Conservation (phyloP, 37 sponge, comb jelly and placozoan species). For the Amphimedon queenslandica region DNA sequence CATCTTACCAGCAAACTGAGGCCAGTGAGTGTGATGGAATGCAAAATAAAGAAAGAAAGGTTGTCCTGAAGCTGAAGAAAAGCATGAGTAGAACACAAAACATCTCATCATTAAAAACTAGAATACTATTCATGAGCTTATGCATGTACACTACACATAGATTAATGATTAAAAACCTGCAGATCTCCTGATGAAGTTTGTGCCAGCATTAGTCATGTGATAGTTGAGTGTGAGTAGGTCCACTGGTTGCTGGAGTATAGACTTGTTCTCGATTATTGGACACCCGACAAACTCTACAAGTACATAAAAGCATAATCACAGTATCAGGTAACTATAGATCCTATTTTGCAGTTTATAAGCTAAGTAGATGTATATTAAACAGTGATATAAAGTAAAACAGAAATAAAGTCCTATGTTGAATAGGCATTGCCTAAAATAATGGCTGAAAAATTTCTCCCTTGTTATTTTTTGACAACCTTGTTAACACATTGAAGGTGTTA, state of each 20-base stretch:
- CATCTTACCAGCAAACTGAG: conserved; percentile 55
- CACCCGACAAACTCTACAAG: conserved; percentile 37
- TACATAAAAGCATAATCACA: background rate
- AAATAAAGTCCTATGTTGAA: too few relatives aligned
- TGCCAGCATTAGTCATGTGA: conserved; percentile 30
- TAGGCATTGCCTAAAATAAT: too few relatives aligned
- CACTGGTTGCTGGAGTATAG: conserved; percentile 64
- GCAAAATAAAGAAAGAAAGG: conserved; percentile 74
- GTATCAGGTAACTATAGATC: background rate
- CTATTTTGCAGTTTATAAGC: background rate
- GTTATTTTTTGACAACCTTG: too few relatives aligned
- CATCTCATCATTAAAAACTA: background rate
- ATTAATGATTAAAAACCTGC: conserved; percentile 25
- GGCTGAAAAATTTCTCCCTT: too few relatives aligned
- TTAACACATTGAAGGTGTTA: too few relatives aligned
- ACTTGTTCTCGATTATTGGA: conserved; percentile 40
- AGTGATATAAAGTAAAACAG: too few relatives aligned
- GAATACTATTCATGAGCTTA: background rate
- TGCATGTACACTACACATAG: background rate
- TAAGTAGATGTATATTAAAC: background rate
- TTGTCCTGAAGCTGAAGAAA: conserved; percentile 15
- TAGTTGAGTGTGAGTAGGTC: conserved; percentile 44
- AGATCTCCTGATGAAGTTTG: conserved; percentile 35
- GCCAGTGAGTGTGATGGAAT: conserved; percentile 65
- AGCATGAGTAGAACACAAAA: background rate